Percentiles rank a stretch among this genome's conserved stretches.
phyloP scores from a whole-genome alignment of 2,797 vertebrate genomes.

The Rhinogobio ventralis region DNA sequence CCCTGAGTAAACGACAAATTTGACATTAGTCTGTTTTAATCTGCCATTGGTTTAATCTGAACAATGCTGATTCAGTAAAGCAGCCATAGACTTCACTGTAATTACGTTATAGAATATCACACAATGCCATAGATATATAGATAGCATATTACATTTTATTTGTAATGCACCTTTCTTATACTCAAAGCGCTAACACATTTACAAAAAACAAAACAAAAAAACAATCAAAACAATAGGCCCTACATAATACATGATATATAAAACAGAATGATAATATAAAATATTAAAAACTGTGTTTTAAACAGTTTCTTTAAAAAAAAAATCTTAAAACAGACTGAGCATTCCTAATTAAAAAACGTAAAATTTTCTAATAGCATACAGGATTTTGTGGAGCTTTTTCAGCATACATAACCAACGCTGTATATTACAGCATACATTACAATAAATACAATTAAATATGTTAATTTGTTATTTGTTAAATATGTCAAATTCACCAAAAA shows the following conservation, averaged over 20 bases:
- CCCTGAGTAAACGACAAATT: not conserved
- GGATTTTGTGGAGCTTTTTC: not conserved
- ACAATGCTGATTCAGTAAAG: not conserved
- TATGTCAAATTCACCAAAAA: not conserved
- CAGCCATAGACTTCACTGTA: not conserved
- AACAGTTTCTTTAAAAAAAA: not conserved
- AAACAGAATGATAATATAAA: not conserved
- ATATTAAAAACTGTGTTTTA: not conserved
- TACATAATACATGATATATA: not conserved
- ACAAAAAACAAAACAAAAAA: not conserved
- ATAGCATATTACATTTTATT: not conserved
- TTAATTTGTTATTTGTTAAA: no score
- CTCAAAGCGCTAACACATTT: not conserved
- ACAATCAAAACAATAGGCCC: no score
- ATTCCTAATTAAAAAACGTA: not conserved
- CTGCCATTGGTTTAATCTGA: constrained; percentile 8
- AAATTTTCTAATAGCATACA: no score
- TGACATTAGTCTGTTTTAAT: constrained; percentile 1
- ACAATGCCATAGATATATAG: not conserved
- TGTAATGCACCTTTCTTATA: not conserved
- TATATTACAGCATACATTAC: not conserved
- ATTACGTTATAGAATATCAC: not conserved
- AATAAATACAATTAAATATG: not conserved
- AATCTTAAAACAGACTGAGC: no score
- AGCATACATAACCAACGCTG: no score